phyloP scores from a whole-genome alignment of 2,888 invertebrate genomes.

The Poecilobothrus nobilitatus region DNA sequence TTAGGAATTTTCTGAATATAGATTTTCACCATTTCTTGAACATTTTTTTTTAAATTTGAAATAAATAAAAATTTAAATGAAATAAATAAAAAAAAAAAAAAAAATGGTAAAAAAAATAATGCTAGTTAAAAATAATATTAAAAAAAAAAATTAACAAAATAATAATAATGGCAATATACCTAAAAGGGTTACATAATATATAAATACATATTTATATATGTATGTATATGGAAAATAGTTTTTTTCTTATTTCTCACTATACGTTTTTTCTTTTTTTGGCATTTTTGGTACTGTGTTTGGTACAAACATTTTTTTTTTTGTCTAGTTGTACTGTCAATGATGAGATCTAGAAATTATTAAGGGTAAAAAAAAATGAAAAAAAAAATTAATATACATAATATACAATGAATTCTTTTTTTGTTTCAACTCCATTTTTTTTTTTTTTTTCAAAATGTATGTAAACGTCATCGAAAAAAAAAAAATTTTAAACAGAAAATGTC shows the following conservation, averaged over 20 bases:
- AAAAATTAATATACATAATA: not conserved
- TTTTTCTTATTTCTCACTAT: too few relatives aligned
- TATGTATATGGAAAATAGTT: slow-evolving; percentile 2
- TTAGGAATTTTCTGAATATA: not conserved
- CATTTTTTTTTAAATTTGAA: not conserved
- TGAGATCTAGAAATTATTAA: not conserved
- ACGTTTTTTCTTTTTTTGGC: not conserved
- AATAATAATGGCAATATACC: too few relatives aligned
- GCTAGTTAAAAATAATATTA: not conserved
- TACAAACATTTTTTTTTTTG: not conserved
- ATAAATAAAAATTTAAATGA: too few relatives aligned
- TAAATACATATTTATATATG: too few relatives aligned
- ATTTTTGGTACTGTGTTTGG: too few relatives aligned
- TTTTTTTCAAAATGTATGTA: too few relatives aligned
- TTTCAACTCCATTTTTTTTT: too few relatives aligned
- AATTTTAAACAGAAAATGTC: too few relatives aligned
- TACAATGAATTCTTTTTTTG: too few relatives aligned
- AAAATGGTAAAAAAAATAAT: not conserved
- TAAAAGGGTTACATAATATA: not conserved
- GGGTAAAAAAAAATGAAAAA: not conserved
- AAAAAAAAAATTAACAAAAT: not conserved
- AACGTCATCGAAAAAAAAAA: too few relatives aligned
- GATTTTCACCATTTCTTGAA: not conserved
- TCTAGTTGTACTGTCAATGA: not conserved
- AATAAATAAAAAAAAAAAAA: not conserved